Conservation (phyloP, 2,888 invertebrate genomes). For the Melanargia galathea region DNA sequence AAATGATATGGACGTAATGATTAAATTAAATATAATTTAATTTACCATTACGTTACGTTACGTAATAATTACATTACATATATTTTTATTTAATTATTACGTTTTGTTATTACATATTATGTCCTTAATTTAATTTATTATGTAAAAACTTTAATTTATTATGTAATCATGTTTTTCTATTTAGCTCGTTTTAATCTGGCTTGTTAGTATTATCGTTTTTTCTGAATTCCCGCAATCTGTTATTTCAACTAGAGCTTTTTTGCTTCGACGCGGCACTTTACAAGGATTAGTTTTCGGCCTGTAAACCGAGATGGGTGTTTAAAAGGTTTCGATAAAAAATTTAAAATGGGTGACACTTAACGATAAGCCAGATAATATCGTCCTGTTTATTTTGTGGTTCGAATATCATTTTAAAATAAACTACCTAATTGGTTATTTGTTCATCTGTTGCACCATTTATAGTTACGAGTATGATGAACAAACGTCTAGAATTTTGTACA, state of each 20-base stretch:
- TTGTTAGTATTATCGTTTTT: constrained; percentile 17
- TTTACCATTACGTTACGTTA: too few species aligned
- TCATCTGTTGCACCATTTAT: background rate
- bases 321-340: constrained; percentile 48
- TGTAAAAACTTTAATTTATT: background rate
- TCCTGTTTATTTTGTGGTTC: constrained; percentile 25
- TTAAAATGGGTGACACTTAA: constrained; percentile 28
- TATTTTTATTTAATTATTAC: too few species aligned
- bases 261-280: constrained; percentile 40
- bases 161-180: background rate
- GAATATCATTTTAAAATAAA: constrained; percentile 46
- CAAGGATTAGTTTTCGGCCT: constrained; percentile 54
- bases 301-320: constrained; percentile 59
- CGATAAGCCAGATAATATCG: constrained; percentile 28
- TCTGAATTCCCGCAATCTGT: constrained; percentile 17
- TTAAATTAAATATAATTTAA: too few species aligned
- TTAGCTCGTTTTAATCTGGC: background rate
- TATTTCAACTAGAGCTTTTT: constrained; percentile 37
- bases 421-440: background rate
- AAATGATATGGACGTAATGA: too few species aligned
- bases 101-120: too few species aligned
- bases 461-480: background rate
- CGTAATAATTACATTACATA: too few species aligned
- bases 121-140: too few species aligned
- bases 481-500: too few species aligned